Evolutionary conservation across 2,113 vertebrate species (phyloP).

Genomic region (Hippocampus comes): DNA sequence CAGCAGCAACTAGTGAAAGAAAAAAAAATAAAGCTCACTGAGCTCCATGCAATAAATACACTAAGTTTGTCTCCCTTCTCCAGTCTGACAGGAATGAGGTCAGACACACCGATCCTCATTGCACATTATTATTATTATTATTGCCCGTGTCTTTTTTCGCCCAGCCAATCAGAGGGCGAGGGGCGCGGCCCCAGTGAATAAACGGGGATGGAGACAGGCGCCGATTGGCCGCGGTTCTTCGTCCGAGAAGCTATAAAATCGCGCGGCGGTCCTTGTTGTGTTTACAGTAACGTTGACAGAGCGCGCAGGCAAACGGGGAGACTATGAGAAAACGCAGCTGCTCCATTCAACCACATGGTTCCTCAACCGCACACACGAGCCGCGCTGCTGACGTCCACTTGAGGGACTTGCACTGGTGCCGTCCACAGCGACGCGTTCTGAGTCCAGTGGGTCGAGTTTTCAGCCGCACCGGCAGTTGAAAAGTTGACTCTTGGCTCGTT

Average conservation of each 20-base stretch:
- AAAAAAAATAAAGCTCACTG: background rate
- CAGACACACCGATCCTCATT: constrained; percentile 94
- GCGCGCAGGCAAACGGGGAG: constrained; percentile 69
- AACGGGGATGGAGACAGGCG: constrained; percentile 84
- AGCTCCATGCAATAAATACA: background rate
- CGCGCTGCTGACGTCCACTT: constrained; percentile 67
- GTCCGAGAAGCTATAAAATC: constrained; percentile 81
- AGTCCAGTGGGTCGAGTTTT: constrained; percentile 63
- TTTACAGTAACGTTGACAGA: constrained; percentile 82
- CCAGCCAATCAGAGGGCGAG: constrained; percentile 77
- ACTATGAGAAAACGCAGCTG: constrained; percentile 78
- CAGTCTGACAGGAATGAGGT: constrained; percentile 93
- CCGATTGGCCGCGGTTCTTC: constrained; percentile 75
- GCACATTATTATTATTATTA: constrained; percentile 91
- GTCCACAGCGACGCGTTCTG: constrained; percentile 39
- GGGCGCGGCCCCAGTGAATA: constrained; percentile 75
- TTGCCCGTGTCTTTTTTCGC: constrained; percentile 73
- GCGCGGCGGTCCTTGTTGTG: constrained; percentile 74
- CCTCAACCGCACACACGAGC: constrained; percentile 65
- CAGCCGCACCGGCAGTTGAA: constrained; percentile 76
- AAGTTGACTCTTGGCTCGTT: constrained; percentile 27
- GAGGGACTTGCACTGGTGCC: constrained; percentile 54
- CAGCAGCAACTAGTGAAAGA: background rate
- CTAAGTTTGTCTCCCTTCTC: constrained; percentile 58
- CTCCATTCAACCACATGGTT: constrained; percentile 76